Evolutionary conservation across 2,113 vertebrate genomes (phyloP).

Genomic region (Salminus brasiliensis): DNA sequence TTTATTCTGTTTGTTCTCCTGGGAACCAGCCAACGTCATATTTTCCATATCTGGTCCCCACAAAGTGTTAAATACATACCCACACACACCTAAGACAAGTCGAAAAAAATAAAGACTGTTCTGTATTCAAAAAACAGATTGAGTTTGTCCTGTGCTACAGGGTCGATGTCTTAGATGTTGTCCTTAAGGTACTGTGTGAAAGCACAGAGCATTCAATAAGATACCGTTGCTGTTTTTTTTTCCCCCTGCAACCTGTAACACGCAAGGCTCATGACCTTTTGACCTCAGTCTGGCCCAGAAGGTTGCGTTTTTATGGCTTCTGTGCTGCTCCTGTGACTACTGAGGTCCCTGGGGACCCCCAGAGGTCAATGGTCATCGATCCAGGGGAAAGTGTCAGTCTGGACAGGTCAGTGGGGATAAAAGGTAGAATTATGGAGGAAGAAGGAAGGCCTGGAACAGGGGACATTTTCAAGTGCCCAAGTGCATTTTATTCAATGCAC

Average conservation of each 20-base stretch:
- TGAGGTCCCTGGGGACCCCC: constrained; percentile 43
- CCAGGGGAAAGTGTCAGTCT: constrained; percentile 56
- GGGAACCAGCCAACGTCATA: not conserved
- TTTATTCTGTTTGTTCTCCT: not conserved
- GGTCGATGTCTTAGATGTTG: not conserved
- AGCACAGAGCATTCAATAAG: not conserved
- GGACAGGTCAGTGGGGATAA: constrained; percentile 50
- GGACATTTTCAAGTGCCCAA: constrained; percentile 4
- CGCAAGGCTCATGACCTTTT: constrained; percentile 2
- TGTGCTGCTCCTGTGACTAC: constrained; percentile 13
- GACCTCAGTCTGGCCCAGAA: constrained; percentile 23
- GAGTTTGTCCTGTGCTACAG: constrained; percentile 8
- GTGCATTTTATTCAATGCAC: no score
- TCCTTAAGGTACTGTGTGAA: not conserved
- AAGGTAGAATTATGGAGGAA: constrained; percentile 55
- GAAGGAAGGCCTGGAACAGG: constrained; percentile 40
- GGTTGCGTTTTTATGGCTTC: constrained; percentile 25
- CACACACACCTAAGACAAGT: constrained; percentile 1
- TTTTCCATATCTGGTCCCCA: not conserved
- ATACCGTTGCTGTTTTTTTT: constrained; percentile 28
- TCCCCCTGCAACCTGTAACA: constrained; percentile 16
- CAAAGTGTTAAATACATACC: not conserved
- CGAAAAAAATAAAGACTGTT: not conserved
- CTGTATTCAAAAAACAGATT: constrained; percentile 14
- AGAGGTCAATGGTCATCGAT: constrained; percentile 50